These are phyloP conservation scores for Danio kyathit DNA, from an alignment of 2,797 vertebrate species.

Conservation along the genomic window DNA sequence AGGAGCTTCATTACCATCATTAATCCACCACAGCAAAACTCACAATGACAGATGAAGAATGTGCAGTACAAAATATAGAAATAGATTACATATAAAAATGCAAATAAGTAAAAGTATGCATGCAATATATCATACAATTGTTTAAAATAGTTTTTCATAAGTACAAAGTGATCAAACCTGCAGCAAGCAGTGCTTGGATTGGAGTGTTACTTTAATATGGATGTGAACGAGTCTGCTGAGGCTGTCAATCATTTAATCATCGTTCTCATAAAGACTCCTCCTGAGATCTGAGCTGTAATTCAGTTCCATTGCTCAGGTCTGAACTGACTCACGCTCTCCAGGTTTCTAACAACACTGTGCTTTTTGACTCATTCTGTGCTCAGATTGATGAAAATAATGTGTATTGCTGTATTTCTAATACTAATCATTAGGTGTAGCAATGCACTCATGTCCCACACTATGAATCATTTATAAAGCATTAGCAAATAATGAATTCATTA, in stretches of 20 bases:
- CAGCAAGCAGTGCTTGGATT: background rate
- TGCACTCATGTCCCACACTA: no score
- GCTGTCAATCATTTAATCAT: slow-evolving; percentile 20
- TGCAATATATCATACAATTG: background rate
- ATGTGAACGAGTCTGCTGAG: background rate
- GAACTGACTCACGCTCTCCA: no score
- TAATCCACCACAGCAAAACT: background rate
- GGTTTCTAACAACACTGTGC: background rate
- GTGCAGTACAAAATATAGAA: no score
- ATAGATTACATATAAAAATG: no score
- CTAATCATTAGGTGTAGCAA: no score
- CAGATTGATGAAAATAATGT: no score
- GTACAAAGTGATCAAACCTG: background rate
- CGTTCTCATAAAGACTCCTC: background rate
- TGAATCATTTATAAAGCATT: no score
- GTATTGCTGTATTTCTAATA: no score
- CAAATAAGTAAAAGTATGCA: background rate
- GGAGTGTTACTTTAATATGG: background rate
- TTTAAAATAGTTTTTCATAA: background rate
- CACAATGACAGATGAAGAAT: background rate
- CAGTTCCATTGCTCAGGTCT: background rate
- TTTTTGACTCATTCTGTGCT: no score
- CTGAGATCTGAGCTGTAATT: background rate
- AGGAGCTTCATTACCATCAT: background rate
- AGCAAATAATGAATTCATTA: no score